A percentile compares a stretch with the other conserved stretches of the same genome.
Evolutionary conservation across 2,888 invertebrate genomes (phyloP).

Genomic region (Monochamus alternatus): DNA sequence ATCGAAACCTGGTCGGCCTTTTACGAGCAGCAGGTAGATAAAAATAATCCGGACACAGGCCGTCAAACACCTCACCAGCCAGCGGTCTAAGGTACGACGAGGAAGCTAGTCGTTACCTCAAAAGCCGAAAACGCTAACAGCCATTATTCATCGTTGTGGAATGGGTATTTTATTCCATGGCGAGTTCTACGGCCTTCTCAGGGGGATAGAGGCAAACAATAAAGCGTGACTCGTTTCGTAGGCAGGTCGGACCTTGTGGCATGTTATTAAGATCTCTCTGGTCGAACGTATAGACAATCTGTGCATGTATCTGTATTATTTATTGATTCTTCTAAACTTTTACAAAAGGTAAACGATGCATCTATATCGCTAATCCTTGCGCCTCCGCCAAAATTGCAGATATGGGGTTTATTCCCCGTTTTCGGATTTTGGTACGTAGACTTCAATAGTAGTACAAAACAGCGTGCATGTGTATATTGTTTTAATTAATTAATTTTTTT

Average conservation of each 20-base stretch:
- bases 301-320: too few relatives aligned
- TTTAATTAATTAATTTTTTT: too few relatives aligned
- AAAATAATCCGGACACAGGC: constrained; percentile 32
- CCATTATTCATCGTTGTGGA: constrained; percentile 54
- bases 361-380: too few relatives aligned
- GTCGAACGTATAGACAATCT: not conserved
- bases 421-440: too few relatives aligned
- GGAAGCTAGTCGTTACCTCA: constrained; percentile 16
- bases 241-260: constrained; percentile 5
- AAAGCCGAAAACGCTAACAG: constrained; percentile 36
- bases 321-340: too few relatives aligned
- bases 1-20: constrained; percentile 34
- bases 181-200: not conserved
- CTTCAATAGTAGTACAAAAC: too few relatives aligned
- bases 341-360: too few relatives aligned
- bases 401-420: too few relatives aligned
- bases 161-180: constrained; percentile 51
- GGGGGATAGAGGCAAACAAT: constrained; percentile 16
- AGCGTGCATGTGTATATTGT: too few relatives aligned
- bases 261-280: not conserved
- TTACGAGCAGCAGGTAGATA: constrained; percentile 40
- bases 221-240: constrained; percentile 30
- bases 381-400: too few relatives aligned
- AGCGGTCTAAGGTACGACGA: not conserved
- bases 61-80: not conserved